phyloP scores from a whole-genome alignment of 23 tunicate genomes.

The Trididemnum clinides region DNA sequence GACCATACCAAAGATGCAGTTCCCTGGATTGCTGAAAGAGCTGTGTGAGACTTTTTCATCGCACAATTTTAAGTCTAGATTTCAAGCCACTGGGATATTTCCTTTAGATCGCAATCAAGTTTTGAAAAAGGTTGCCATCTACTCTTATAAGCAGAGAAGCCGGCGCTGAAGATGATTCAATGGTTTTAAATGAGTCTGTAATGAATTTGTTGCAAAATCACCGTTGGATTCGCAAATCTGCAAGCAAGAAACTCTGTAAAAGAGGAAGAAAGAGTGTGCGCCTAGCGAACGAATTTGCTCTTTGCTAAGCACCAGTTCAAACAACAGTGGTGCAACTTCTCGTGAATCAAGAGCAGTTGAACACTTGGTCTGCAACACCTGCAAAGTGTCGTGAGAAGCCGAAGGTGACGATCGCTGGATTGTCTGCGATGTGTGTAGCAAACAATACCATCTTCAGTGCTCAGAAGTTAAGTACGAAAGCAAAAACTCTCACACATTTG shows the following conservation, averaged over 20 bases:
- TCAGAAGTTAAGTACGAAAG: not conserved
- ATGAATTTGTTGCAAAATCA: not conserved
- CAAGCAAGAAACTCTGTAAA: not conserved
- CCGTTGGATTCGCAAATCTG: not conserved
- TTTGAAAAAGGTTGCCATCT: not conserved
- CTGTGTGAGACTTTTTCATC: not conserved
- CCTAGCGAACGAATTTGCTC: not conserved
- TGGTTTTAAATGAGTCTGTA: not conserved
- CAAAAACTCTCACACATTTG: not conserved
- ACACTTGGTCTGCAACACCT: not conserved
- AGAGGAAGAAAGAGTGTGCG: not conserved
- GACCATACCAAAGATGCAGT: not conserved
- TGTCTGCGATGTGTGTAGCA: not conserved
- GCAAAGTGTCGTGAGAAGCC: not conserved
- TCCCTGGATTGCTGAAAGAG: conserved; percentile 2
- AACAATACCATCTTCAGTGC: not conserved
- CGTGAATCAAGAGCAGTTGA: not conserved
- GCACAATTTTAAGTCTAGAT: not conserved
- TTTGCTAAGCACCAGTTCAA: not conserved
- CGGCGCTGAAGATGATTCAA: not conserved
- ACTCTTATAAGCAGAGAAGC: not conserved
- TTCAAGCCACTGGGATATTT: conserved; percentile 19
- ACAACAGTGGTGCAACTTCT: not conserved
- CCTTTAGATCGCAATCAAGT: conserved; percentile 32
- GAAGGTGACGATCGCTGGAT: not conserved